These are phyloP conservation scores for Molossus alvarezi DNA, from an alignment of 2,797 vertebrate genomes.

Conservation along the genomic window DNA sequence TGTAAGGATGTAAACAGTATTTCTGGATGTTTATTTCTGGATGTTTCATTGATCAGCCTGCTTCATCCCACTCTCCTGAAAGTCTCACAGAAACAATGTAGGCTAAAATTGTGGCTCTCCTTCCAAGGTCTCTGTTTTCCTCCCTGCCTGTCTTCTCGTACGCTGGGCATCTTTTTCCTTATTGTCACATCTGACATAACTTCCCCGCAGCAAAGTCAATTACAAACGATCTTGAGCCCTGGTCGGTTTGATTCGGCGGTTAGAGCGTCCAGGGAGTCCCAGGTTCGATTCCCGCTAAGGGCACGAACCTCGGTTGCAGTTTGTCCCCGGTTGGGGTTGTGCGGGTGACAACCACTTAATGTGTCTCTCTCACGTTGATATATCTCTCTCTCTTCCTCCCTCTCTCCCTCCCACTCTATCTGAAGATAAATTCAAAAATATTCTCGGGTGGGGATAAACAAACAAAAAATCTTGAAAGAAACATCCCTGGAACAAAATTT, in stretches of 20 bases:
- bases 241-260: too few relatives aligned
- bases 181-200: background rate
- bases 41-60: slow-evolving; percentile 29
- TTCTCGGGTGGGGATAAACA: too few relatives aligned
- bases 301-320: too few relatives aligned
- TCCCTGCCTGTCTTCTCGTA: background rate
- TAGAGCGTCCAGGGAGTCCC: too few relatives aligned
- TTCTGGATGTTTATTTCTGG: slow-evolving; percentile 2
- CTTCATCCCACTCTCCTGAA: background rate
- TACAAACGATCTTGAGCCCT: background rate
- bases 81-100: background rate
- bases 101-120: background rate
- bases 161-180: background rate
- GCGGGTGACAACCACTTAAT: too few relatives aligned
- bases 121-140: slow-evolving; percentile 1
- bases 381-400: too few relatives aligned
- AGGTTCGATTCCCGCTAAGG: too few relatives aligned
- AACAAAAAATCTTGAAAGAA: background rate
- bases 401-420: too few relatives aligned
- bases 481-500: background rate
- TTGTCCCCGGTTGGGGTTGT: too few relatives aligned
- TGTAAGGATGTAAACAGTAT: background rate
- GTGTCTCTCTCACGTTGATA: too few relatives aligned
- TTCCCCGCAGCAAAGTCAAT: background rate
- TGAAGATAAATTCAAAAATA: too few relatives aligned